These are phyloP conservation scores for Asteroscopus sphinx DNA, from an alignment of 2,888 invertebrate genomes.

Conservation along the genomic window DNA sequence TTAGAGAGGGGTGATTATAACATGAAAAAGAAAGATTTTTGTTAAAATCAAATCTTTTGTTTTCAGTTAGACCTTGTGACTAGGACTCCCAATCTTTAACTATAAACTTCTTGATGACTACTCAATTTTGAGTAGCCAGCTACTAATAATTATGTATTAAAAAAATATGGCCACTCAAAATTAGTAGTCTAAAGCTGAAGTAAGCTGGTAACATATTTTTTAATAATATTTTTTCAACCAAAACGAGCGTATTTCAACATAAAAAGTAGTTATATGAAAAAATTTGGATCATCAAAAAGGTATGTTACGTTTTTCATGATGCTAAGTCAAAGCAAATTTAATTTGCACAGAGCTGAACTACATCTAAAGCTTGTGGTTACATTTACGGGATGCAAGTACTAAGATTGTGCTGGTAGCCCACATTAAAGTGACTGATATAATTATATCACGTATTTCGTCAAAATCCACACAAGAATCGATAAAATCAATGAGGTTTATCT, in stretches of 20 bases:
- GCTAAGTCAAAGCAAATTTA: slow-evolving; percentile 33
- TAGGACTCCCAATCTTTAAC: slow-evolving; percentile 13
- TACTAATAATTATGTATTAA: not conserved
- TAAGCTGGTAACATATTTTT: slow-evolving; percentile 59
- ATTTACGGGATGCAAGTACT: slow-evolving; percentile 2
- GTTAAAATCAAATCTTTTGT: not conserved
- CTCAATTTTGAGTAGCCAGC: slow-evolving; percentile 23
- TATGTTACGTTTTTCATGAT: slow-evolving; percentile 22
- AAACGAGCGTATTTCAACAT: no score
- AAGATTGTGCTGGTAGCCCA: not conserved
- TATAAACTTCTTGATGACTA: slow-evolving; percentile 17
- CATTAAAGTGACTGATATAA: not conserved
- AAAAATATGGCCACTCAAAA: slow-evolving; percentile 44
- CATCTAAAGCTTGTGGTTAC: slow-evolving; percentile 14
- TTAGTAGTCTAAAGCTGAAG: slow-evolving; percentile 43
- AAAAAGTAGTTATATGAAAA: slow-evolving; percentile 4
- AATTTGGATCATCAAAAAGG: slow-evolving; percentile 17
- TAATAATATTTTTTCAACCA: no score
- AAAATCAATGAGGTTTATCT: not conserved
- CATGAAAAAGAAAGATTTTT: no score
- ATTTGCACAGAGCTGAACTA: slow-evolving; percentile 22
- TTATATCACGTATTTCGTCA: not conserved
- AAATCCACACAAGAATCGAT: slow-evolving; percentile 4
- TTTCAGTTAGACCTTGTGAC: not conserved
- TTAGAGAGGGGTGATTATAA: no score